These are phyloP conservation scores for Panulirus ornatus DNA, from an alignment of 1,140 invertebrate genomes.

Conservation along the genomic window DNA sequence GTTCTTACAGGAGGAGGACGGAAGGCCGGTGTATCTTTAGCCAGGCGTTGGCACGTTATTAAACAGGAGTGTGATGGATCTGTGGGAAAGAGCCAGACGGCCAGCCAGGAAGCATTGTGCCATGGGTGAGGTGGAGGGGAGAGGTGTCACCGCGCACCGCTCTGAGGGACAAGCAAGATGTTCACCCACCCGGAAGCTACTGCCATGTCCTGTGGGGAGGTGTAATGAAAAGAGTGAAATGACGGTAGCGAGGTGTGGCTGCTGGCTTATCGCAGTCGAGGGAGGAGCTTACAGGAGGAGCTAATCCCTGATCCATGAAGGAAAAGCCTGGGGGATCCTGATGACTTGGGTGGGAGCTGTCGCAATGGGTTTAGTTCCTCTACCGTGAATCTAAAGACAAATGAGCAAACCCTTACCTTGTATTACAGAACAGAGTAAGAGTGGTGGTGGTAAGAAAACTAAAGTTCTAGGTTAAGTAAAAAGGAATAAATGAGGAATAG, in stretches of 20 bases:
- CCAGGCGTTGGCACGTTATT: constrained; percentile 38
- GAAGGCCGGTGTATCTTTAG: constrained; percentile 8
- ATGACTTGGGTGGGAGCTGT: no score
- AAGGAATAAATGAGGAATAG: no score
- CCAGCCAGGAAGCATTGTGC: not conserved
- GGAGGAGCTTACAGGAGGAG: no score
- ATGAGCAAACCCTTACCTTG: no score
- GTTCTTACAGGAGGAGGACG: not conserved
- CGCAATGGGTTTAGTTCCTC: no score
- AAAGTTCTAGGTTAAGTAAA: no score
- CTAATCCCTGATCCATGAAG: no score
- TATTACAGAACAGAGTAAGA: no score
- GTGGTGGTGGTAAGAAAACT: not conserved
- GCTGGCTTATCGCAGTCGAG: no score
- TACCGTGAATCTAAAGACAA: no score
- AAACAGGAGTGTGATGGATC: constrained; percentile 63
- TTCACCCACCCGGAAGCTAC: constrained; percentile 16
- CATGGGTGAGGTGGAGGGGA: not conserved
- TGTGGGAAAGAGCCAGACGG: constrained; percentile 63
- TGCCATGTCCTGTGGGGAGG: constrained; percentile 18
- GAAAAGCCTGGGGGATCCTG: not conserved
- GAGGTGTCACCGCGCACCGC: not conserved
- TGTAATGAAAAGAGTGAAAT: not conserved
- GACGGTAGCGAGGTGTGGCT: not conserved
- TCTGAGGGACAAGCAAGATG: constrained; percentile 1